These are phyloP conservation scores for Mycogona germanica DNA, from an alignment of 2,888 invertebrate species.

Conservation along the genomic window DNA sequence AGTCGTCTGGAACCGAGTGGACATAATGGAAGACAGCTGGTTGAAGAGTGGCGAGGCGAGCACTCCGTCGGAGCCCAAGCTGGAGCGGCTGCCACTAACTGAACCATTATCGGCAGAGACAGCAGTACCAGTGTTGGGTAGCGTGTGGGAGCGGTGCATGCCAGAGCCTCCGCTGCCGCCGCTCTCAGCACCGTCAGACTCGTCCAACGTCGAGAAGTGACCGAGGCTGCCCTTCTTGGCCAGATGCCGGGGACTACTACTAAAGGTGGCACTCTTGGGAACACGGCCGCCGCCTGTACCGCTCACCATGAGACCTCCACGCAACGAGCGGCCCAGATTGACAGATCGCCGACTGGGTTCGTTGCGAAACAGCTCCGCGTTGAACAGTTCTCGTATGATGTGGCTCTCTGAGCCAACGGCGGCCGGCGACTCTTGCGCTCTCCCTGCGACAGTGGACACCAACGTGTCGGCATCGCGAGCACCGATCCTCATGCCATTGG, in stretches of 20 bases:
- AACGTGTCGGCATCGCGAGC: slow-evolving; percentile 21
- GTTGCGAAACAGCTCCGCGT: slow-evolving; percentile 1
- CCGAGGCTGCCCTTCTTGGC: background rate
- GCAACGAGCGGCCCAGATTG: slow-evolving; percentile 1
- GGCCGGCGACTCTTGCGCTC: slow-evolving; percentile 8
- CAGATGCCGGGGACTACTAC: slow-evolving; percentile 18
- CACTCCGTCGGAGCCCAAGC: background rate
- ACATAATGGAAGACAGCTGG: slow-evolving; percentile 5
- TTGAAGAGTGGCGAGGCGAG: background rate
- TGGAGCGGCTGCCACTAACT: no score
- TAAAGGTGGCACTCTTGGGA: slow-evolving; percentile 25
- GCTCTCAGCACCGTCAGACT: no score
- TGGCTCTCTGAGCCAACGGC: background rate
- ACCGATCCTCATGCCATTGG: slow-evolving; percentile 30
- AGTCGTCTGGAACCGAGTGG: slow-evolving; percentile 50
- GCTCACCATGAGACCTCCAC: slow-evolving; percentile 2
- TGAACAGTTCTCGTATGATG: background rate
- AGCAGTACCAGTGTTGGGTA: no score
- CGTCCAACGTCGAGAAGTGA: no score
- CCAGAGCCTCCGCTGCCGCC: background rate
- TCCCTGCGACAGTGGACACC: background rate
- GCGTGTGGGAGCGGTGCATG: background rate
- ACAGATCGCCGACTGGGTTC: slow-evolving; percentile 9
- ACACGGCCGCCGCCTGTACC: slow-evolving; percentile 12
- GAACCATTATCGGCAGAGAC: no score